These are phyloP conservation scores for Apostichopus leukothele DNA, from an alignment of 53 echinoderm and acorn worm genomes.

Conservation along the genomic window DNA sequence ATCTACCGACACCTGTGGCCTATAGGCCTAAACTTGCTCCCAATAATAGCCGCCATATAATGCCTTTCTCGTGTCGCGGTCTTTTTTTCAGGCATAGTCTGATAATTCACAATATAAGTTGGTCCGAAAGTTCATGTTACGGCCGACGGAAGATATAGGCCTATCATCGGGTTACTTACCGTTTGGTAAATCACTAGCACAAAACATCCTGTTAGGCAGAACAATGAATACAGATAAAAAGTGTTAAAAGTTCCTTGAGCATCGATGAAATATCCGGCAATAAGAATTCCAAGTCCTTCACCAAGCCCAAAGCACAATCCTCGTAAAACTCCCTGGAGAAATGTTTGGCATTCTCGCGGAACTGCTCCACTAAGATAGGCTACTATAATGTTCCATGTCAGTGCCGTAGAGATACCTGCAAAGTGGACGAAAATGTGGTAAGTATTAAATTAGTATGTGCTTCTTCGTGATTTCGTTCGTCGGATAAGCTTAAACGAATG, in stretches of 20 bases:
- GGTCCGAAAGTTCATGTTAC: too few species aligned
- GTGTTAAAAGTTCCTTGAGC: slow-evolving; percentile 59
- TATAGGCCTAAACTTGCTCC: too few species aligned
- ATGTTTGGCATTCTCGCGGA: slow-evolving; percentile 68
- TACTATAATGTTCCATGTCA: slow-evolving; percentile 78
- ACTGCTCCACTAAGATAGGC: slow-evolving; percentile 66
- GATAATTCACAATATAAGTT: too few species aligned
- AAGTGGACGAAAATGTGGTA: too few species aligned
- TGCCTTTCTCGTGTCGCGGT: too few species aligned
- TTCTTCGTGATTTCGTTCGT: too few species aligned
- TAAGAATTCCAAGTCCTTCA: slow-evolving; percentile 63
- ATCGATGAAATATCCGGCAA: slow-evolving; percentile 61
- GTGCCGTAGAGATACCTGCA: slow-evolving; percentile 73
- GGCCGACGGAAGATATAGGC: too few species aligned
- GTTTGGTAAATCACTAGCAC: slow-evolving; percentile 44
- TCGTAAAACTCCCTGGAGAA: slow-evolving; percentile 72
- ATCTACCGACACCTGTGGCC: too few species aligned
- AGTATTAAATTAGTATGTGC: too few species aligned
- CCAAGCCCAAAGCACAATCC: slow-evolving; percentile 71
- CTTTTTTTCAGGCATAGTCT: too few species aligned
- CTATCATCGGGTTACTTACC: background rate
- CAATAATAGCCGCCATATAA: too few species aligned
- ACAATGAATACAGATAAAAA: slow-evolving; percentile 59
- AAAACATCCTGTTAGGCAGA: slow-evolving; percentile 46
- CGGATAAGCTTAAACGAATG: too few species aligned